Evolutionary conservation across 2,797 vertebrate genomes (phyloP).

Genomic region (Melanotaenia trifasciata): DNA sequence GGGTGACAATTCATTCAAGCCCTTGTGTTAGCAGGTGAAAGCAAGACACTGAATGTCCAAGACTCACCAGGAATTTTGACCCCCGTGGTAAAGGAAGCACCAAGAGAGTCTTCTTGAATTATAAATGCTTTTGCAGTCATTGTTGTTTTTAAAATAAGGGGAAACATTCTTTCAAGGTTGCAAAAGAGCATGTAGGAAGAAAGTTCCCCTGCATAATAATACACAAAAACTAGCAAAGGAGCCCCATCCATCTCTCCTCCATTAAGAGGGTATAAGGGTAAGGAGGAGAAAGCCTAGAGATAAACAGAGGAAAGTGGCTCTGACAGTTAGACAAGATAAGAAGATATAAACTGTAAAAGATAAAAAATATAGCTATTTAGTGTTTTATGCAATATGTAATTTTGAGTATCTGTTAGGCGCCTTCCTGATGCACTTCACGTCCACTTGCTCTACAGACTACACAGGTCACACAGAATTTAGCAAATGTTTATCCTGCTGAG

Average conservation of each 20-base stretch:
- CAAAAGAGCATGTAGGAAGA: background rate
- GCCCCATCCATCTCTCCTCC: background rate
- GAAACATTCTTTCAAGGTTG: background rate
- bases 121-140: constrained; percentile 13
- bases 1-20: constrained; percentile 42
- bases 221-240: background rate
- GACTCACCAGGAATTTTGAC: constrained; percentile 33
- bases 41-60: constrained; percentile 19
- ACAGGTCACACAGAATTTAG: constrained; percentile 49
- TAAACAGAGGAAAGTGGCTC: constrained; percentile 40
- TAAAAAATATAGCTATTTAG: constrained; percentile 14
- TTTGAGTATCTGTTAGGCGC: constrained; percentile 25
- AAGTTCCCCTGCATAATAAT: background rate
- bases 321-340: constrained; percentile 40
- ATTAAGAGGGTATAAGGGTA: constrained; percentile 17
- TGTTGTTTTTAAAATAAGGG: constrained; percentile 38
- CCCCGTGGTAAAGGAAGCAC: constrained; percentile 8
- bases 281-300: constrained; percentile 44
- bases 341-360: constrained; percentile 20
- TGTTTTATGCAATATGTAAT: background rate
- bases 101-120: constrained; percentile 4
- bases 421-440: constrained; percentile 39
- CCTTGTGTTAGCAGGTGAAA: constrained; percentile 42
- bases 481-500: constrained; percentile 64
- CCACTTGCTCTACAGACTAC: constrained; percentile 29